Percentiles rank a stretch among this genome's conserved stretches.
These are phyloP conservation scores for Erannis defoliaria DNA, from an alignment of 2,888 invertebrate species.

Conservation along the genomic window DNA sequence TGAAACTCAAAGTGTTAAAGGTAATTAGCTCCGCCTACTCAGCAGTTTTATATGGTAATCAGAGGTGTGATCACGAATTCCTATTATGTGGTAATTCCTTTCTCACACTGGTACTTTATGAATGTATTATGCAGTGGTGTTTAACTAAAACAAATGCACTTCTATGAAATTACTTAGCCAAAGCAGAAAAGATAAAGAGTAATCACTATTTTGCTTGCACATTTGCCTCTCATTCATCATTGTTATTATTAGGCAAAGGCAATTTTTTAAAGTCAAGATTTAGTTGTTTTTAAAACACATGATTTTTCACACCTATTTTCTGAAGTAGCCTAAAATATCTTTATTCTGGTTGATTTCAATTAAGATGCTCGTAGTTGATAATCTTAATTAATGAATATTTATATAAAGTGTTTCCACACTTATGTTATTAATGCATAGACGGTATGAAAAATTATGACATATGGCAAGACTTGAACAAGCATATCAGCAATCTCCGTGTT, in stretches of 20 bases:
- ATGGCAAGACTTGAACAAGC: too few relatives aligned
- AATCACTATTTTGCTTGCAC: neutral
- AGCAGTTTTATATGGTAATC: slow-evolving; percentile 44
- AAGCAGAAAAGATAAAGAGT: slow-evolving; percentile 4
- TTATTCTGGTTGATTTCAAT: too few relatives aligned
- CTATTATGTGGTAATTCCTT: slow-evolving; percentile 31
- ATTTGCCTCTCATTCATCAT: neutral
- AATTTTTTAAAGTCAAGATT: too few relatives aligned
- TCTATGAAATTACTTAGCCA: neutral
- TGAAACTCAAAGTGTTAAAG: slow-evolving; percentile 96
- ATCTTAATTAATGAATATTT: too few relatives aligned
- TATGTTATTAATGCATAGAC: too few relatives aligned
- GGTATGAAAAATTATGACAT: too few relatives aligned
- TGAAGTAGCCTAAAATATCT: too few relatives aligned
- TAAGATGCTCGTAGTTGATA: too few relatives aligned
- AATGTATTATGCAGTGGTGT: slow-evolving; percentile 21
- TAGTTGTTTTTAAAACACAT: neutral
- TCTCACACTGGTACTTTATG: slow-evolving; percentile 29
- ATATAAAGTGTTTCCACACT: too few relatives aligned
- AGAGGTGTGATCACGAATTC: slow-evolving; percentile 44
- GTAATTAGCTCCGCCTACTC: slow-evolving; percentile 83
- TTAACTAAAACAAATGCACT: slow-evolving; percentile 5
- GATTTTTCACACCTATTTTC: too few relatives aligned
- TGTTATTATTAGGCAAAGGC: neutral
- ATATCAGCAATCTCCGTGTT: too few relatives aligned